phyloP scores from a whole-genome alignment of 2,113 vertebrate genomes.

The Platycercus adscitus region DNA sequence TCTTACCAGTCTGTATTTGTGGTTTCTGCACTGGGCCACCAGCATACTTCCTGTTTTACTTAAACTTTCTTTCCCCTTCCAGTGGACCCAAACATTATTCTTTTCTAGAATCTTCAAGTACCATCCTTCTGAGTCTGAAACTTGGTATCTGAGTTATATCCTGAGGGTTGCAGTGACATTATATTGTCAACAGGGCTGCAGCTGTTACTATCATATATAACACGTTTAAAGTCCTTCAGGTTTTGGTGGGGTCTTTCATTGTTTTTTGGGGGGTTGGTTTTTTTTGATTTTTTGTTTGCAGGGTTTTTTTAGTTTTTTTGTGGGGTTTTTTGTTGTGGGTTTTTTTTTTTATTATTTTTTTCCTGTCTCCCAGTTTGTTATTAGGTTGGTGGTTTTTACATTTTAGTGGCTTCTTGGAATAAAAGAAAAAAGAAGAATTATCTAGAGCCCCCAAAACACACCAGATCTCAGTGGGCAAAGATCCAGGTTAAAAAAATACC shows the following conservation, averaged over 20 bases:
- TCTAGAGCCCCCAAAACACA: not conserved
- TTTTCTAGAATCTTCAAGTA: not conserved
- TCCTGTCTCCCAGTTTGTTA: not conserved
- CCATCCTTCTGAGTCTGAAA: not conserved
- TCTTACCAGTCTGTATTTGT: not conserved
- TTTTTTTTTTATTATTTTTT: not conserved
- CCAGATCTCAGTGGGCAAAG: not conserved
- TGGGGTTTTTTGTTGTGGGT: not conserved
- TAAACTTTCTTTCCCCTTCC: constrained; percentile 9
- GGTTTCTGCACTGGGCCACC: constrained; percentile 13
- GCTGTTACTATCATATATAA: constrained; percentile 27
- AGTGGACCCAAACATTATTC: not conserved
- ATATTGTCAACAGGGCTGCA: constrained; percentile 48
- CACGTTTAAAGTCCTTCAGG: not conserved
- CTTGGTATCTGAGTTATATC: constrained; percentile 49
- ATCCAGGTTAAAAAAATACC: not conserved
- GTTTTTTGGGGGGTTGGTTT: not conserved
- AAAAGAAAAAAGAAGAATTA: not conserved
- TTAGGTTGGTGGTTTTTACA: not conserved
- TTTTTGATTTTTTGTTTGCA: too few species aligned
- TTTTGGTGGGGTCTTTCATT: not conserved
- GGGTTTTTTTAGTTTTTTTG: too few species aligned
- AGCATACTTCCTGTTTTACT: not conserved
- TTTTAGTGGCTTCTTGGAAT: not conserved
- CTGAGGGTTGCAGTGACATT: constrained; percentile 47